Conservation (phyloP, 2,888 invertebrate species). For the Synanthedon myopaeformis region DNA sequence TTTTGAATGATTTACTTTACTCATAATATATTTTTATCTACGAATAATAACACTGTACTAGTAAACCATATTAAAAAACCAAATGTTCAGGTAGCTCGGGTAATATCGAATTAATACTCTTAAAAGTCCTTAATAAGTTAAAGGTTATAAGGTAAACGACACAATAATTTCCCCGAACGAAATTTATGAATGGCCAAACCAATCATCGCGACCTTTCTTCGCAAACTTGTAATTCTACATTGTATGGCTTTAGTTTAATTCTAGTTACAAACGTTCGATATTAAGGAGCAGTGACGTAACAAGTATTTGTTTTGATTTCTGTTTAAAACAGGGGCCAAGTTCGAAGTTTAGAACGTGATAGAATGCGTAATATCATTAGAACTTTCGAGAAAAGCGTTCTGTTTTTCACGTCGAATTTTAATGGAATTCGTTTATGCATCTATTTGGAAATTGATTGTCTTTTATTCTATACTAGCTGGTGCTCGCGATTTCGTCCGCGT, state of each 20-base stretch:
- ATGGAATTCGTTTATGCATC: neutral
- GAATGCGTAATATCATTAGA: slow-evolving; percentile 2
- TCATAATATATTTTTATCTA: no score
- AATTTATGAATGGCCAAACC: neutral
- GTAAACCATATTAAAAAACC: no score
- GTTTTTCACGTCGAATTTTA: slow-evolving; percentile 1
- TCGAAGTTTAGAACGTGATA: slow-evolving; percentile 3
- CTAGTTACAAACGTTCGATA: neutral
- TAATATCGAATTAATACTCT: no score
- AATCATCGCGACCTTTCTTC: neutral
- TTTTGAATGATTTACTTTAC: no score
- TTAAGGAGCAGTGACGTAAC: neutral
- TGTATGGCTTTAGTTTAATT: neutral
- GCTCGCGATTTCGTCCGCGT: no score
- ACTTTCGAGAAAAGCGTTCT: slow-evolving; percentile 3
- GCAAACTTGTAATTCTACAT: neutral
- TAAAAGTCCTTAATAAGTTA: no score
- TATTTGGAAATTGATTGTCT: no score
- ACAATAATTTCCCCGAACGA: neutral
- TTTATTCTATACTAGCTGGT: no score
- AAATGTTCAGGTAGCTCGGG: no score
- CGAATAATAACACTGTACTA: no score
- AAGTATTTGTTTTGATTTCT: neutral
- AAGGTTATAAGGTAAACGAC: no score
- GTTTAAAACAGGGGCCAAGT: slow-evolving; percentile 4